Evolutionary conservation across 2,113 vertebrate genomes (phyloP).

Genomic region (Limnothrissa miodon): DNA sequence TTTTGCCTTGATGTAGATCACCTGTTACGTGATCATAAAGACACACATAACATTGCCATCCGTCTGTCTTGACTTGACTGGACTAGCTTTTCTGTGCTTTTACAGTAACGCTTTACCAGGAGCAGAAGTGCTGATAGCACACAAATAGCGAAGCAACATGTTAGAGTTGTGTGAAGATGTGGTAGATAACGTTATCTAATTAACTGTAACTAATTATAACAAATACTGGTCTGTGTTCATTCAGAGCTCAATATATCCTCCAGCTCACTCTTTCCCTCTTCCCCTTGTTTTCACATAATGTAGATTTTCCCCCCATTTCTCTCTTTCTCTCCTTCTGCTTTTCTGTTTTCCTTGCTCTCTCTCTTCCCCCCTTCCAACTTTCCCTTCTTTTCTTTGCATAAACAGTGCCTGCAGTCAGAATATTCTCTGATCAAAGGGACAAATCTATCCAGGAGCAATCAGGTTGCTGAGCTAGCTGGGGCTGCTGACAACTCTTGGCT

Average conservation of each 20-base stretch:
- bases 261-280: slow-evolving; percentile 42
- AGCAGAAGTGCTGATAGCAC: slow-evolving; percentile 48
- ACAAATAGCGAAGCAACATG: slow-evolving; percentile 55
- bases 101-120: slow-evolving; percentile 43
- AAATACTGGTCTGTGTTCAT: slow-evolving; percentile 61
- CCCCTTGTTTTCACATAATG: slow-evolving; percentile 47
- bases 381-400: slow-evolving; percentile 72
- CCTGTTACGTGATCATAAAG: neutral
- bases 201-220: slow-evolving; percentile 73
- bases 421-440: slow-evolving; percentile 82
- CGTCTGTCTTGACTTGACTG: neutral
- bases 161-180: slow-evolving; percentile 44
- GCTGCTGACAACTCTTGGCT: slow-evolving; percentile 77
- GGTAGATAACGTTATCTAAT: slow-evolving; percentile 65
- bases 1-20: neutral
- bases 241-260: slow-evolving; percentile 53
- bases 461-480: slow-evolving; percentile 71
- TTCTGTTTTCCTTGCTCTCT: neutral
- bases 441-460: slow-evolving; percentile 77
- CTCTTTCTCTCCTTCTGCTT: slow-evolving; percentile 58
- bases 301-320: slow-evolving; percentile 36
- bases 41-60: neutral
- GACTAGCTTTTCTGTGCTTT: neutral
- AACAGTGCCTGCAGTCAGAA: slow-evolving; percentile 70
- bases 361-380: slow-evolving; percentile 33